These are phyloP conservation scores for Hermodice carunculata DNA, from an alignment of 2,888 invertebrate genomes.

Conservation along the genomic window DNA sequence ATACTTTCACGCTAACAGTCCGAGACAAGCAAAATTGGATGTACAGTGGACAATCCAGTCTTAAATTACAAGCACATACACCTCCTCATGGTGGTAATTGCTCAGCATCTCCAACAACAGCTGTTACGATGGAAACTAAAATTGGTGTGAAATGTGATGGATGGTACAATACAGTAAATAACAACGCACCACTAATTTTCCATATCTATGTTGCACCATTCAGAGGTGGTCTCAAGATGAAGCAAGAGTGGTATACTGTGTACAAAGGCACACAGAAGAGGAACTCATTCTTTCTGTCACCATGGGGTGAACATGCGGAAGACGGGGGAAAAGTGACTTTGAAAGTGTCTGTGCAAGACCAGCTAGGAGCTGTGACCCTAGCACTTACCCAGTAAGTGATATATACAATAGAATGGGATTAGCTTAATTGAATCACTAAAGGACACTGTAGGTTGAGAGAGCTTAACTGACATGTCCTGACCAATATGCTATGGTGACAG, in stretches of 20 bases:
- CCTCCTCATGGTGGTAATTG: neutral
- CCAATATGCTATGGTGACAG: too few relatives aligned
- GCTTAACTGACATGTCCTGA: too few relatives aligned
- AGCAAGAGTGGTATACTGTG: slow-evolving; percentile 1
- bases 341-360: neutral
- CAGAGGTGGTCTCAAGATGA: neutral
- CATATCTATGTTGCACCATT: neutral
- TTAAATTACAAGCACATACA: neutral
- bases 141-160: neutral
- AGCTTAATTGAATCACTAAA: too few relatives aligned
- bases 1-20: slow-evolving; percentile 5
- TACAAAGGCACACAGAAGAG: neutral
- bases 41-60: neutral
- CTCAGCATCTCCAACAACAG: neutral
- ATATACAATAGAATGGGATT: neutral
- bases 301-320: neutral
- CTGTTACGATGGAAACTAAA: neutral
- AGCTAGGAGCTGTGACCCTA: neutral
- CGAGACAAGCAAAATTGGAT: neutral
- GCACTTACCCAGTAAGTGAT: neutral
- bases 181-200: neutral
- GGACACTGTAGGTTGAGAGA: too few relatives aligned
- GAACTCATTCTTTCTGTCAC: neutral
- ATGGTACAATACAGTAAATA: neutral
- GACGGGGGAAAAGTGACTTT: neutral